phyloP scores from a whole-genome alignment of 2,797 vertebrate genomes.

The Thamnophis elegans region DNA sequence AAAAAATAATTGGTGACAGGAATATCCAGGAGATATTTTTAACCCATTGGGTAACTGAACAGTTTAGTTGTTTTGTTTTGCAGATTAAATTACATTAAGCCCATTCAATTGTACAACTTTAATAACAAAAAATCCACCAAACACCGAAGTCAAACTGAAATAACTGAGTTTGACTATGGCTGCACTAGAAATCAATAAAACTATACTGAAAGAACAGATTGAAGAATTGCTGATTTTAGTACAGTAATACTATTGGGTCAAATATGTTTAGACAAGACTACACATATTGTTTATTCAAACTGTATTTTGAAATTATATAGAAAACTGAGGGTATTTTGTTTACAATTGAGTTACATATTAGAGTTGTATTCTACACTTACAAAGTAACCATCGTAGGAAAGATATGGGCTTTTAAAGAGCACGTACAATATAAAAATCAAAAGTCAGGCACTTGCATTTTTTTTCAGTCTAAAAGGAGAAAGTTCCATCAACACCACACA shows the following conservation, averaged over 20 bases:
- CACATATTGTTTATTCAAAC: slow-evolving; percentile 23
- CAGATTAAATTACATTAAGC: not conserved
- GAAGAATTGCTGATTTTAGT: not conserved
- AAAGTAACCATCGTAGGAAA: slow-evolving; percentile 17
- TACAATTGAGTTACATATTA: not conserved
- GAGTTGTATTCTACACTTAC: not conserved
- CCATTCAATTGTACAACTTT: not conserved
- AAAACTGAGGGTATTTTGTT: slow-evolving; percentile 3
- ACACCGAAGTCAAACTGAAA: not conserved
- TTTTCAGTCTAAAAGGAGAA: slow-evolving; percentile 14
- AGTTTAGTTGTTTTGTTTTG: not conserved
- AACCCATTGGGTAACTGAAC: not conserved
- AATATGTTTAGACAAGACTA: not conserved
- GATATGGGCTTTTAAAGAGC: slow-evolving; percentile 4
- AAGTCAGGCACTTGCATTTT: not conserved
- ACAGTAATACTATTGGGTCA: slow-evolving; percentile 3
- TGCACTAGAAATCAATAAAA: not conserved
- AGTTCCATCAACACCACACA: slow-evolving; percentile 3
- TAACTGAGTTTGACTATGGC: not conserved
- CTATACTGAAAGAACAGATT: not conserved
- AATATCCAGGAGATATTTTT: not conserved
- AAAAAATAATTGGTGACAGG: not conserved
- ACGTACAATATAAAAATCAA: accelerated
- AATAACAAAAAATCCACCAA: not conserved
- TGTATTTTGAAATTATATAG: not conserved